These are phyloP conservation scores for Sinelater perroti DNA, from an alignment of 2,888 invertebrate genomes.

Conservation along the genomic window DNA sequence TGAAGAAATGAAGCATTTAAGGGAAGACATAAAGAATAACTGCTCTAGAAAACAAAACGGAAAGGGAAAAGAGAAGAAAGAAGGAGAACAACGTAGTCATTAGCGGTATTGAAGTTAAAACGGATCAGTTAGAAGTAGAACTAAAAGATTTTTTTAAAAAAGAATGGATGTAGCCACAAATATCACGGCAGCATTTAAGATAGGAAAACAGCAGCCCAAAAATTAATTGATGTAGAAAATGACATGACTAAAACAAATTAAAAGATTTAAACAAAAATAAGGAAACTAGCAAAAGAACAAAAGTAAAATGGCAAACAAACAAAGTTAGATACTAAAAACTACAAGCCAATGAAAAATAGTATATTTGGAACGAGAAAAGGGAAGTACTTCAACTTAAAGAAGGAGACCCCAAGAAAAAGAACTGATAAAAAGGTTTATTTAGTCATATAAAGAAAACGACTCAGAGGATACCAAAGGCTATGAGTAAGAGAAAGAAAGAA, in stretches of 20 bases:
- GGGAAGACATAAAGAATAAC: no score
- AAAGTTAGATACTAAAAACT: neutral
- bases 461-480: neutral
- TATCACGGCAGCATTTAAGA: neutral
- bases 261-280: neutral
- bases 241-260: no score
- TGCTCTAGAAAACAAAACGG: neutral
- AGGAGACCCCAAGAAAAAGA: neutral
- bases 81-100: no score
- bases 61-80: neutral
- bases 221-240: no score
- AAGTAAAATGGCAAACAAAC: neutral
- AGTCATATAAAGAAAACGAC: no score
- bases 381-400: neutral
- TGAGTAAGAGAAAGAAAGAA: no score
- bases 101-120: neutral
- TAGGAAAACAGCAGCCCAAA: no score
- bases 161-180: neutral
- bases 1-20: no score
- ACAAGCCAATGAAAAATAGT: neutral
- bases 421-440: no score
- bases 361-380: neutral
- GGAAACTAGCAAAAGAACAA: no score
- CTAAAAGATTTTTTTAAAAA: no score
- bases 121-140: neutral